Base-by-base conservation (phyloP, 2,113 vertebrate species). In the Cariama cristata region DNA sequence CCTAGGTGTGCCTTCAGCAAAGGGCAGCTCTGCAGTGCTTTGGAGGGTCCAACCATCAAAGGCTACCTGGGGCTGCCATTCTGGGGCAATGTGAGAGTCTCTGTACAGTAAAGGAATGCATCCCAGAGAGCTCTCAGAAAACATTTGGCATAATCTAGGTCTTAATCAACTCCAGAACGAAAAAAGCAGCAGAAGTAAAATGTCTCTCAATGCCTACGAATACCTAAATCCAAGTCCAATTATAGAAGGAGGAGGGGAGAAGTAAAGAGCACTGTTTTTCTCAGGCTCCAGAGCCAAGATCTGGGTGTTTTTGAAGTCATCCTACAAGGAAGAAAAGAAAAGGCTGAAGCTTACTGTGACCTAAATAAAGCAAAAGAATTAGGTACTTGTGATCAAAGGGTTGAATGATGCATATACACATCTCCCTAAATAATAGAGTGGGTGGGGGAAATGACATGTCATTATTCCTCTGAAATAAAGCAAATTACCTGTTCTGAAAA, bases 281-380 rank as follows among this genome's bases (percentile, higher is more conserved):
- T 90, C 47, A 76, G 50, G 59, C 63, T 96, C 26, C 33, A 71
- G 60, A 89, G 91, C 86, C 76, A 95, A 93, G 64, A 95, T 82
- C 47, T 96, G 44, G 14, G 49, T 95, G 68, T 49, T 90, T 96
- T 62, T 89, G 30, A 95, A 96, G 88, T 89, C 83, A 92, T 94
- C 75, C 45, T 88, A 69, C n/a, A 80, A 80, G 55, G 58, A 96
- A 85, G 58, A 88, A 91, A 95, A 84, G 73, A 90, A 88, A 94
- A 96, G 35, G 67, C 82, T 90, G 92, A 94, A 94, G 52, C 88
- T 92, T 76, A 94, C 44, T 81, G 76, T 95, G 81, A 96, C 91
- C 95, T 96, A 96, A 94, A 96, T 89, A 97, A 89, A 94, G 80
- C 64, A 89, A 63, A 95, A 89, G 86, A 94, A 94, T 84, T 75